Evolutionary conservation across 2,888 invertebrate genomes (phyloP).

Genomic region (Drosophila yooni): DNA sequence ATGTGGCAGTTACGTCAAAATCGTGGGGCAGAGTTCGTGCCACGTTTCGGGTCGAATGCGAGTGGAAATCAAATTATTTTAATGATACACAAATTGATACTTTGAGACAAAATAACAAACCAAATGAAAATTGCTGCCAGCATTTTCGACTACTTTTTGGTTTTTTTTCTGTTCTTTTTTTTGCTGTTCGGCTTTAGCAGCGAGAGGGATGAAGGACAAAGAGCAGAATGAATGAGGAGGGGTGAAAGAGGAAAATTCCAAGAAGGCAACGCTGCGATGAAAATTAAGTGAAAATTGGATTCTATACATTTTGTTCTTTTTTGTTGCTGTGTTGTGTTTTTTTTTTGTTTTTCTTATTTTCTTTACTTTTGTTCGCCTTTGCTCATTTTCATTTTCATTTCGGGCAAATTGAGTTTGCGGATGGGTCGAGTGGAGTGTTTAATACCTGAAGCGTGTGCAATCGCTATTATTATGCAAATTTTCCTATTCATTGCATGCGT

Average conservation of each 20-base stretch:
- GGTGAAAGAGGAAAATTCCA: constrained; percentile 38
- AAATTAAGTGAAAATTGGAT: constrained; percentile 79
- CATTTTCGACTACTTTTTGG: constrained; percentile 66
- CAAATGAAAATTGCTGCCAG: constrained; percentile 76
- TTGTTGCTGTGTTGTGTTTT: constrained; percentile 2
- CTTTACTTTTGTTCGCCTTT: constrained; percentile 17
- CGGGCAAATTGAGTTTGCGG: constrained; percentile 55
- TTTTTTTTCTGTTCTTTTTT: constrained; percentile 17
- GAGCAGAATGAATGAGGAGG: constrained; percentile 4
- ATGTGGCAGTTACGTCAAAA: constrained; percentile 18
- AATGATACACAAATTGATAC: constrained; percentile 83
- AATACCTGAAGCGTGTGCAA: constrained; percentile 81
- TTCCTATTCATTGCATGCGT: constrained; percentile 73
- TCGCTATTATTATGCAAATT: constrained; percentile 81
- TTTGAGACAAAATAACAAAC: constrained; percentile 80
- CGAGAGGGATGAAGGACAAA: background rate
- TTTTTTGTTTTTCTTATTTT: constrained; percentile 5
- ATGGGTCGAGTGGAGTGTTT: constrained; percentile 57
- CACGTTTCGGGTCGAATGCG: constrained; percentile 50
- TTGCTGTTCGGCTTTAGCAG: constrained; percentile 21
- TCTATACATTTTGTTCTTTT: constrained; percentile 59
- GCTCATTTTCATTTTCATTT: constrained; percentile 45
- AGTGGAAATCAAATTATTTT: constrained; percentile 82
- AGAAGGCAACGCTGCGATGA: constrained; percentile 57
- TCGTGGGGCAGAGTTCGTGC: constrained; percentile 24